Evolutionary conservation across 2,113 vertebrate species (phyloP).

Genomic region (Tonatia bakeri): DNA sequence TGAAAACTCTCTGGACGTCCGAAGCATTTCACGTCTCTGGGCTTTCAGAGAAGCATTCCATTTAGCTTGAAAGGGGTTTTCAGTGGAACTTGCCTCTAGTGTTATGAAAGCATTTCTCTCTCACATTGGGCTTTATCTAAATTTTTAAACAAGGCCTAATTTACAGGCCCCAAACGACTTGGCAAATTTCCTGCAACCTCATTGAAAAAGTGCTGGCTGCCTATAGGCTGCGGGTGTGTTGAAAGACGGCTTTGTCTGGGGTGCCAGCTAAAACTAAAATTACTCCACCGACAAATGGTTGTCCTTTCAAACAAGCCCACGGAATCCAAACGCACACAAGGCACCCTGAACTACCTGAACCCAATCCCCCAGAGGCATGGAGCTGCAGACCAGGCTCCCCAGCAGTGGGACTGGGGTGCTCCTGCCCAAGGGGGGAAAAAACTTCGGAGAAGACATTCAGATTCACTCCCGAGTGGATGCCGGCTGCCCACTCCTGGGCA

Average conservation of each 20-base stretch:
- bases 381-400: rapidly evolving
- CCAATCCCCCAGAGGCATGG: background rate
- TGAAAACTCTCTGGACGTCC: constrained; percentile 65
- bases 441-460: background rate
- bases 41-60: constrained; percentile 55
- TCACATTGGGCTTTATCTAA: constrained; percentile 75
- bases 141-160: constrained; percentile 78
- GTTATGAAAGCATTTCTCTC: constrained; percentile 76
- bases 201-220: constrained; percentile 58
- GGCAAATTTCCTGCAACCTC: constrained; percentile 70
- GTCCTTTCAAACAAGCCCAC: constrained; percentile 18
- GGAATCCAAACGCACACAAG: background rate
- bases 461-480: rapidly evolving
- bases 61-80: constrained; percentile 70
- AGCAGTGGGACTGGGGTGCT: background rate
- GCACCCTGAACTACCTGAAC: background rate
- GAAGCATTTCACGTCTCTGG: constrained; percentile 57
- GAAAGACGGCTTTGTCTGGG: constrained; percentile 70
- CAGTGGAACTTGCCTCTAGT: constrained; percentile 44
- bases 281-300: constrained; percentile 40
- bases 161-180: constrained; percentile 70
- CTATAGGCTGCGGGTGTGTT: constrained; percentile 36
- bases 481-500: background rate
- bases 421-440: background rate
- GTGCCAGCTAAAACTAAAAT: constrained; percentile 59